Evolutionary conservation across 2,888 invertebrate genomes (phyloP).

Genomic region (Tetanocera ferruginea): DNA sequence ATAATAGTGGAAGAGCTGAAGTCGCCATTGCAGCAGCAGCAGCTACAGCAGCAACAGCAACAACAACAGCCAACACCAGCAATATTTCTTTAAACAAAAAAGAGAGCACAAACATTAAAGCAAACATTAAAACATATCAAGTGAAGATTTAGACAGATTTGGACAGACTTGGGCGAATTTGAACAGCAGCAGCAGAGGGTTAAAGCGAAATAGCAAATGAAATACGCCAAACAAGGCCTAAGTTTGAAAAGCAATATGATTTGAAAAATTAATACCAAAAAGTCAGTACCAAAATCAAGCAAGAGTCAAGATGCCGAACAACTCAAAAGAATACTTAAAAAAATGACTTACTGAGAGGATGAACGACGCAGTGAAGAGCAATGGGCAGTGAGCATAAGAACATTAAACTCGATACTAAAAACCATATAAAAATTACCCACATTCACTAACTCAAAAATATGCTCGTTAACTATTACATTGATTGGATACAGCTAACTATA

Average conservation of each 20-base stretch:
- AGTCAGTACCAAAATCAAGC: no score
- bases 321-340: not conserved
- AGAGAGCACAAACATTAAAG: not conserved
- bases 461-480: no score
- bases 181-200: not conserved
- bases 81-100: not conserved
- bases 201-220: not conserved
- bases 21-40: conserved; percentile 55
- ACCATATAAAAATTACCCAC: no score
- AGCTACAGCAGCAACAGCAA: not conserved
- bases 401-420: no score
- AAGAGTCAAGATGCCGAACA: not conserved
- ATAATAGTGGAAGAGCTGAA: conserved; percentile 64
- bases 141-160: not conserved
- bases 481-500: no score
- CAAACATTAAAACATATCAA: not conserved
- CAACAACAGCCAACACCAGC: not conserved
- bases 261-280: no score
- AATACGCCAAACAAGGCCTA: no score
- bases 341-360: not conserved
- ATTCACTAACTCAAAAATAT: no score
- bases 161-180: not conserved
- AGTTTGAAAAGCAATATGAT: no score
- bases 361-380: no score
- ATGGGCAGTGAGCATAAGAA: no score